These are phyloP conservation scores for Carabus problematicus DNA, from an alignment of 2,888 invertebrate genomes.

Conservation along the genomic window DNA sequence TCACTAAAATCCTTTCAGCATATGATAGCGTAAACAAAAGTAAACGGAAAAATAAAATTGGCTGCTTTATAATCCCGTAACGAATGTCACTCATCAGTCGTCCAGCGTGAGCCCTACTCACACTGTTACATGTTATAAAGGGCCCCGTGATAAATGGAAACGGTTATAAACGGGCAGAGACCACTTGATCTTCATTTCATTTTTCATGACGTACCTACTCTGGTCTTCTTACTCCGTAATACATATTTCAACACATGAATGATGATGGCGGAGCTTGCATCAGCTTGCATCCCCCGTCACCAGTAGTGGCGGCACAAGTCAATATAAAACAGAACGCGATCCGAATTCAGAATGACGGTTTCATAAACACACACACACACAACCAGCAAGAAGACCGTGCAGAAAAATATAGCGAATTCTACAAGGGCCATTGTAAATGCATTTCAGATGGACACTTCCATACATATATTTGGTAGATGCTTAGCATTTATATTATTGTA, in stretches of 20 bases:
- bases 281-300: not conserved
- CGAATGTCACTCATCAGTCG: slow-evolving; percentile 31
- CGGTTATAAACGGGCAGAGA: slow-evolving; percentile 34
- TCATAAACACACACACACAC: no score
- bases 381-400: no score
- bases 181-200: slow-evolving; percentile 41
- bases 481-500: no score
- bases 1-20: no score
- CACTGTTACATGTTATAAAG: slow-evolving; percentile 15
- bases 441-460: no score
- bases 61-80: slow-evolving; percentile 35
- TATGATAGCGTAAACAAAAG: not conserved
- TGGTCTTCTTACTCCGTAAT: slow-evolving; percentile 14
- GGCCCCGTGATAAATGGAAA: slow-evolving; percentile 30
- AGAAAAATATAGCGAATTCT: no score
- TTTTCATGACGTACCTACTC: slow-evolving; percentile 31
- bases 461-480: no score
- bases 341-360: no score
- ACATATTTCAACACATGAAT: slow-evolving; percentile 41
- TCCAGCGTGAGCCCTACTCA: not conserved
- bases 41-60: slow-evolving; percentile 33
- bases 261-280: slow-evolving; percentile 8
- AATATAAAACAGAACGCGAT: not conserved
- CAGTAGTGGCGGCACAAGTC: not conserved
- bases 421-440: no score